Evolutionary conservation across 2,888 invertebrate genomes (phyloP), one percentile per base, ranked within the genome.

Genomic region (Lacanobia wlatinum): DNA sequence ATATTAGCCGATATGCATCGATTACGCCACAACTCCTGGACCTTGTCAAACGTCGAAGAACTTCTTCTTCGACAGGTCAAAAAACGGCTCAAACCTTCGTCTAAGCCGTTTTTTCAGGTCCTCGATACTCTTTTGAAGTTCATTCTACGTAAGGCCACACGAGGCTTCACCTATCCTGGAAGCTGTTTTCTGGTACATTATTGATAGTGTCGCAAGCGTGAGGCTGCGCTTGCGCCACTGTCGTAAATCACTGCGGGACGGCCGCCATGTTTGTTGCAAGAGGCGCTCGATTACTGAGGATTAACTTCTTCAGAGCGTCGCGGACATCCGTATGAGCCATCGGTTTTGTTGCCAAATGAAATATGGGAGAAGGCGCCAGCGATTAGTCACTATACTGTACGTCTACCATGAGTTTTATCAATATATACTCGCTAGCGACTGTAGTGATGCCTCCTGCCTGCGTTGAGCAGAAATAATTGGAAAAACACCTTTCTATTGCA

Each of bases 161-260:
- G 68, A 55, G 28, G 16, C 21, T 23, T 61, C 23, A 79, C n/a
- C 6, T 53, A 10, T 18, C 50, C 56, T 52, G 18, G 28, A n/a
- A 81, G 18, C 50, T 52, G 21, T 77, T 76, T 43, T 68, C 43
- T 46, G 8, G 28, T 43, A 46, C 55, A 28, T 69, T 60, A 78
- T 70, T 59, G 69, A 63, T 61, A 62, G 59, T 66, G 61, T 67
- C 18, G 76, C 68, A 64, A 77, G 66, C 55, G 66, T 66, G 73
- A 53, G 73, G 73, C 76, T 76, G 78, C 70, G 76, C 70, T 78
- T 84, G 73, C 80, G 72, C 66, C 78, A 82, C 77, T 70, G 75
- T 76, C 72, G 73, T 87, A 84, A 86, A 87, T 87, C 87, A 83
- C 73, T 73, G 48, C 48, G 50, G 70, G 74, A 77, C 78, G 67